Evolutionary conservation across 1,140 invertebrate genomes (phyloP).

Genomic region (Hypsibius dujardini): DNA sequence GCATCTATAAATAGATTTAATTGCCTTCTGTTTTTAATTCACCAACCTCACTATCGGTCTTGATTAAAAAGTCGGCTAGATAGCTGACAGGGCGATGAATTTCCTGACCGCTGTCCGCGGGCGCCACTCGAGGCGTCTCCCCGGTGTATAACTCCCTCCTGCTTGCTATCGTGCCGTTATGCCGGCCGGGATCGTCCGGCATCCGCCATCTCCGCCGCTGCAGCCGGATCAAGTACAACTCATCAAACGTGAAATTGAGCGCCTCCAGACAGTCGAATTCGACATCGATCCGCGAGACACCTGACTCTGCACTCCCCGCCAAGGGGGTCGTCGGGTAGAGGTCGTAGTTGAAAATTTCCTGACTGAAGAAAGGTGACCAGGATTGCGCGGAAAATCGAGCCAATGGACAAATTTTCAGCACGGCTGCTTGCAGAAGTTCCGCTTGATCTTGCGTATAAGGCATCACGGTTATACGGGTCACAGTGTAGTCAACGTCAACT

Average conservation of each 20-base stretch:
- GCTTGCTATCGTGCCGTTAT: neutral
- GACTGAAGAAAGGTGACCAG: neutral
- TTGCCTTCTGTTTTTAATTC: too few relatives aligned
- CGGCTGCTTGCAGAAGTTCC: neutral
- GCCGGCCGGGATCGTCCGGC: neutral
- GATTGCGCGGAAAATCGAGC: conserved; percentile 2
- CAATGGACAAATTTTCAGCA: neutral
- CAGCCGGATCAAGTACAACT: conserved; percentile 1
- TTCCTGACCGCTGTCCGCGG: neutral
- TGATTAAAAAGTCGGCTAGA: neutral
- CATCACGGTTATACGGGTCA: conserved; percentile 4
- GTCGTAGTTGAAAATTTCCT: neutral
- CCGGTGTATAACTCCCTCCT: neutral
- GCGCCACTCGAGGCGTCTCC: neutral
- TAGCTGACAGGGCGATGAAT: conserved; percentile 4
- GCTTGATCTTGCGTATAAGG: neutral
- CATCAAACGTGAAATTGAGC: conserved; percentile 11
- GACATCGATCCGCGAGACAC: conserved; percentile 12
- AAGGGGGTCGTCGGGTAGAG: neutral
- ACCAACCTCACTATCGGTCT: neutral
- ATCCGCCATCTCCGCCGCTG: neutral
- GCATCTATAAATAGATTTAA: too few relatives aligned
- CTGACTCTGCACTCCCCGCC: neutral
- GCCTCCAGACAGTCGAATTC: conserved; percentile 16
- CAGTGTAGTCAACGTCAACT: conserved; percentile 7